Base-by-base conservation (phyloP, 1,140 invertebrate genomes). In the Antheraea mylitta region DNA sequence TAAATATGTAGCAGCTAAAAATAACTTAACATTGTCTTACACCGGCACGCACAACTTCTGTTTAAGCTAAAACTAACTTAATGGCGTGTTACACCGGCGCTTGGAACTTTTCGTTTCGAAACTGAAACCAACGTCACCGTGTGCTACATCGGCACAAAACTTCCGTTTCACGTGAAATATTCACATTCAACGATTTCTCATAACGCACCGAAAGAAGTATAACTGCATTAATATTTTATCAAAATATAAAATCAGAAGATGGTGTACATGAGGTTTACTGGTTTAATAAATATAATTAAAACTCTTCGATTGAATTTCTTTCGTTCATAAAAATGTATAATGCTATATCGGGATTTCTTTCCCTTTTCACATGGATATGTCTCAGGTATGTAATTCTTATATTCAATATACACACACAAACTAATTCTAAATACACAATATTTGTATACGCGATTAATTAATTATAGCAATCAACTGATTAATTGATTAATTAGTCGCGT, bases 351-450 rank as follows among this genome's bases (percentile, higher is more conserved):
- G 38, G 38, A 53, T 53, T 1, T 53, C 11, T 13, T 53, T 53
- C 16, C 19, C 60, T 4, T 22, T 30, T 61, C 60, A 61, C 9
- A 30, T 61, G 60, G 60, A 61, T 61, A 61, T 61, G 60, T 61
- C 60, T 61, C 60, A 16, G 3, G 30, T 61, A 16, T 30, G 18
- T 10, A 60, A 19, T 0, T 11, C 18, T 9, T 8, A 61, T n/a
- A 30, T 16, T 61, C 11, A 19, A 22, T 1, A 36, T 22, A 22
- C 19, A 0, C 8, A 61, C 5, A 19, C 3, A 61, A 61, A 22
- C 6, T 53, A 30, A 36, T 10, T 6, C 19, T 30, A 22, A 30
- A 61, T 22, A 61, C 19, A 22, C 8, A 19, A 30, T 61, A 30
- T 13, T 4, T 19, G 18, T 22, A 30, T 30, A 61, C 19, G 30